These are phyloP conservation scores for Crioceris asparagi DNA, from an alignment of 2,888 invertebrate species.

Conservation along the genomic window DNA sequence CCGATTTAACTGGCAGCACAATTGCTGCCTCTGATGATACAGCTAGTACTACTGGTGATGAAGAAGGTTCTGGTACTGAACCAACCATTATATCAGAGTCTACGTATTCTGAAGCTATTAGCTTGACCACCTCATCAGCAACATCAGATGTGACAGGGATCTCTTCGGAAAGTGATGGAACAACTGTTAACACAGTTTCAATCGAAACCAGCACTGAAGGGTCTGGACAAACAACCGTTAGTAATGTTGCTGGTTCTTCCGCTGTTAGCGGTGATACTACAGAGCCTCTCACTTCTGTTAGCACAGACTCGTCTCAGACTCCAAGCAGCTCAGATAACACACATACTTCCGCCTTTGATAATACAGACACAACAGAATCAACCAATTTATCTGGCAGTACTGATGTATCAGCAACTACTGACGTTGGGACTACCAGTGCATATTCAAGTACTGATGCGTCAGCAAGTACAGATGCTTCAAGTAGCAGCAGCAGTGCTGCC, in stretches of 20 bases:
- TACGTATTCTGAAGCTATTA: constrained; percentile 8
- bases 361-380: too few relatives aligned
- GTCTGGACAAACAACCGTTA: constrained; percentile 8
- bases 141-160: too few relatives aligned
- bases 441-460: background rate
- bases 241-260: too few relatives aligned
- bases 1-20: constrained; percentile 6
- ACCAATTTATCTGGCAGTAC: constrained; percentile 5
- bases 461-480: background rate
- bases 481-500: background rate
- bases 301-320: too few relatives aligned
- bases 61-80: constrained; percentile 21
- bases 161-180: too few relatives aligned
- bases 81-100: constrained; percentile 5
- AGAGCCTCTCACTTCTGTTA: too few relatives aligned
- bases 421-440: too few relatives aligned
- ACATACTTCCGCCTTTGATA: too few relatives aligned
- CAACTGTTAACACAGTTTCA: too few relatives aligned
- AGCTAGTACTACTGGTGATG: constrained; percentile 11
- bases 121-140: too few relatives aligned
- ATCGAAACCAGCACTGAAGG: constrained; percentile 4
- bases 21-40: background rate
- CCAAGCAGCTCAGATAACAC: too few relatives aligned
- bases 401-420: constrained; percentile 8
- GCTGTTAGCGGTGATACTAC: too few relatives aligned